phyloP scores from a whole-genome alignment of 2,888 invertebrate genomes.

The Amphimallon solstitiale region DNA sequence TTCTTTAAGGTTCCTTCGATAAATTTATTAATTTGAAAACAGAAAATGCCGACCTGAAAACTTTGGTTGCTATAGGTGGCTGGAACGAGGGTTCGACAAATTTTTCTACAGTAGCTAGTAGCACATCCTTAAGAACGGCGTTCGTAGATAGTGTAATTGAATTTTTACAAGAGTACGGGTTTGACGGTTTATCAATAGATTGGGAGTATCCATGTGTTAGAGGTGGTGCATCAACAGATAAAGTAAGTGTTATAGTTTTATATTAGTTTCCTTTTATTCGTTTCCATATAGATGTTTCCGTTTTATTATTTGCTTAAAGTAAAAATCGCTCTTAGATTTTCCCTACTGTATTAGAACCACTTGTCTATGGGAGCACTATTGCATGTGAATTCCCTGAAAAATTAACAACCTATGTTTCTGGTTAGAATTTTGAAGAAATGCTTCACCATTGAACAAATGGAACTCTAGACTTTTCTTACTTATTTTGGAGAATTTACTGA shows the following conservation, averaged over 20 bases:
- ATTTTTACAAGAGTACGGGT: slow-evolving; percentile 68
- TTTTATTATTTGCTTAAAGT: no score
- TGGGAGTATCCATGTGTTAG: slow-evolving; percentile 77
- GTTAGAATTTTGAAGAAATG: no score
- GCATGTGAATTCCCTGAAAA: no score
- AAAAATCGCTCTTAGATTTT: no score
- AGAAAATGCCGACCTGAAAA: slow-evolving; percentile 66
- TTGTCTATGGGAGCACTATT: no score
- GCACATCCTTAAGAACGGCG: slow-evolving; percentile 60
- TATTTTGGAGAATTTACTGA: no score
- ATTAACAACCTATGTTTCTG: no score
- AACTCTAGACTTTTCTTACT: no score
- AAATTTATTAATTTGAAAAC: slow-evolving; percentile 39
- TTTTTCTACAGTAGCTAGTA: slow-evolving; percentile 63
- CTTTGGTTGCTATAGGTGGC: slow-evolving; percentile 75
- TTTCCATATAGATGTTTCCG: no score
- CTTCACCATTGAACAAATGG: no score
- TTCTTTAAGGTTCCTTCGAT: neutral
- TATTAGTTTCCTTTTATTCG: no score
- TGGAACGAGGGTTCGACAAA: slow-evolving; percentile 68
- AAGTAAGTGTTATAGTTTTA: slow-evolving; percentile 48
- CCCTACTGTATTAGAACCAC: no score
- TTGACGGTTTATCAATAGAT: slow-evolving; percentile 78
- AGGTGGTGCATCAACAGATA: slow-evolving; percentile 57
- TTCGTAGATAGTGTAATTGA: slow-evolving; percentile 69